These are phyloP conservation scores for Nilaparvata lugens DNA, from an alignment of 1,140 invertebrate species.

Conservation along the genomic window DNA sequence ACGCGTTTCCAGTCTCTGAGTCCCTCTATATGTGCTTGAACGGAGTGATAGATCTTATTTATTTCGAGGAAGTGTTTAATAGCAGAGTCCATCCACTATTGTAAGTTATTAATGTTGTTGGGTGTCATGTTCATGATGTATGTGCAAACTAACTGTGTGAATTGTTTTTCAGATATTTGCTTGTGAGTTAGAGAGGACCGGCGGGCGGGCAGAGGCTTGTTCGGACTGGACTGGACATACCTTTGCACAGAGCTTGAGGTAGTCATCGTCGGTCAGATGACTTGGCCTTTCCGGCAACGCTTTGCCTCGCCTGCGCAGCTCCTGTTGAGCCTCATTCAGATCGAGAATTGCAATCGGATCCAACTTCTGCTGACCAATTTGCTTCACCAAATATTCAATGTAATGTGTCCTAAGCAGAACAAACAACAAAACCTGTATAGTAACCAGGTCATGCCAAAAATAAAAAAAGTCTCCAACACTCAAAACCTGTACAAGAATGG, in stretches of 20 bases:
- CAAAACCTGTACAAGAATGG: too few species aligned
- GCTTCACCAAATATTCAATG: constrained; percentile 84
- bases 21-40: too few species aligned
- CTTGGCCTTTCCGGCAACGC: constrained; percentile 57
- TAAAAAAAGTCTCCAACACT: too few species aligned
- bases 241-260: constrained; percentile 58
- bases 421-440: constrained; percentile 12
- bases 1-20: too few species aligned
- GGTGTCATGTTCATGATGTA: too few species aligned
- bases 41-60: too few species aligned
- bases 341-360: constrained; percentile 84
- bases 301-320: constrained; percentile 69
- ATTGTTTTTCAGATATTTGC: too few species aligned
- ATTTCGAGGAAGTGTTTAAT: too few species aligned
- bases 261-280: constrained; percentile 56
- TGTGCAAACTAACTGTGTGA: too few species aligned
- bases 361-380: constrained; percentile 69
- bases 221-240: constrained; percentile 35
- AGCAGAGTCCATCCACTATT: too few species aligned
- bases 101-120: too few species aligned
- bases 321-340: constrained; percentile 73
- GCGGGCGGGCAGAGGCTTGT: constrained; percentile 10
- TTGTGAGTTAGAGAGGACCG: constrained; percentile 11
- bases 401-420: constrained; percentile 71
- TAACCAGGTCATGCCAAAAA: too few species aligned